Evolutionary conservation across 2,888 invertebrate genomes (phyloP), one percentile per base, ranked within the genome.

Genomic region (Drosophila borealis): DNA sequence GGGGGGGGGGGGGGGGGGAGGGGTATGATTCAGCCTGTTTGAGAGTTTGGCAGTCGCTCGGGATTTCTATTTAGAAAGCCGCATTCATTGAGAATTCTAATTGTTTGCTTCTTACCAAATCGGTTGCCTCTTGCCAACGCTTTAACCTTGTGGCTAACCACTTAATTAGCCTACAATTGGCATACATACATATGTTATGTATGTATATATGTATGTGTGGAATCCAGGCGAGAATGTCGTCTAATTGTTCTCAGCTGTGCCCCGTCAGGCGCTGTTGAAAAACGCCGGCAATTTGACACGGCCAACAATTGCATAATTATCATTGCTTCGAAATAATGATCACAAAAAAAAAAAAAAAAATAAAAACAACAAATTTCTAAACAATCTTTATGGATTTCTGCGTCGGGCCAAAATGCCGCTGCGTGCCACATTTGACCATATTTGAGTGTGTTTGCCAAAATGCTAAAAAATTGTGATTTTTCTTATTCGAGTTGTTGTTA

Each of bases 401-500:
- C 46, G 39, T 44, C 51, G 51, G 36, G 8, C 60, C 72, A 56
- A 71, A 84, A 81, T 81, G 71, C 82, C 82, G 73, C 85, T 33
- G 82, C 85, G 85, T 85, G 85, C 82, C 82, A 74, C 85, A 82
- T 85, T 82, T 82, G 85, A 85, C 82, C 85, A 85, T 78, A 81
- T 85, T 81, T 70, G 75, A 60, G 71, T 55, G 71, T 66, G 53
- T 61, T 61, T 54, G 53, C 53, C 9, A 14, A 45, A 64, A 64
- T 74, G 67, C 54, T 46, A 67, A 67, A 67, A 69, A 80, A 76
- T 64, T 76, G 64, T 61, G 61, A 48, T 65, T 48, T 66, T 55
- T 56, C 33, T 44, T 62, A 46, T 13, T 50, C 29, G 29, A 8
- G 14, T 13, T 36, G 6, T 44, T 42, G 5, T 33, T 64, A 36